These are phyloP conservation scores for Rhinolophus ferrumequinum DNA, from an alignment of 2,113 vertebrate genomes.

Conservation along the genomic window DNA sequence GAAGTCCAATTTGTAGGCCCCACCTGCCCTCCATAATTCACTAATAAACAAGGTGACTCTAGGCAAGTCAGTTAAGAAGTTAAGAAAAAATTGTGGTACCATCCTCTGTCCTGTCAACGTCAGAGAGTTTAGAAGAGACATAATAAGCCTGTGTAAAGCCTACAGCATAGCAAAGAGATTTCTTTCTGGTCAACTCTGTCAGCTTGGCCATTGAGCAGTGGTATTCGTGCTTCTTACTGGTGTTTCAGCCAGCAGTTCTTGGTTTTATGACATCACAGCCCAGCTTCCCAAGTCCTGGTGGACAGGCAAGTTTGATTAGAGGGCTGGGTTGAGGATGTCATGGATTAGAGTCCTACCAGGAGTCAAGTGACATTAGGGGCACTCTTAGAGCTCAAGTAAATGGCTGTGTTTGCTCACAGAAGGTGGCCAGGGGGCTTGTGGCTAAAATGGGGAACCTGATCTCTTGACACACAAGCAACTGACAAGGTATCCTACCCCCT, in stretches of 20 bases:
- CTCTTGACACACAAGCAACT: neutral
- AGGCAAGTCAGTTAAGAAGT: neutral
- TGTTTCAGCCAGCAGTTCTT: neutral
- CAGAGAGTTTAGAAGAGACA: neutral
- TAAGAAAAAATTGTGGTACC: neutral
- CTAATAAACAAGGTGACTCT: neutral
- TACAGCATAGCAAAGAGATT: neutral
- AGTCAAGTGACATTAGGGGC: neutral
- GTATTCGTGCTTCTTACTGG: accelerated
- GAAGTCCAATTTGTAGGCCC: neutral
- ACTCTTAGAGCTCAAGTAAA: neutral
- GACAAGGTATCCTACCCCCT: neutral
- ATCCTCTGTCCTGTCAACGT: neutral
- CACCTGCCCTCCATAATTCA: neutral
- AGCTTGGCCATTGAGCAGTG: neutral
- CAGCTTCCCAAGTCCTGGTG: neutral
- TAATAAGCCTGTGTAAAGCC: neutral
- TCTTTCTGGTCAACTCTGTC: neutral
- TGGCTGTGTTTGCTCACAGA: neutral
- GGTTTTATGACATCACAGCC: neutral
- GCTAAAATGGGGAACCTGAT: neutral
- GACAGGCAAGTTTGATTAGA: neutral
- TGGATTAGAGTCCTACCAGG: neutral
- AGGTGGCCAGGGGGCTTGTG: neutral
- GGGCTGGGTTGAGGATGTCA: neutral